These are phyloP conservation scores for Stratiomys singularior DNA, from an alignment of 2,888 invertebrate species.

Conservation along the genomic window DNA sequence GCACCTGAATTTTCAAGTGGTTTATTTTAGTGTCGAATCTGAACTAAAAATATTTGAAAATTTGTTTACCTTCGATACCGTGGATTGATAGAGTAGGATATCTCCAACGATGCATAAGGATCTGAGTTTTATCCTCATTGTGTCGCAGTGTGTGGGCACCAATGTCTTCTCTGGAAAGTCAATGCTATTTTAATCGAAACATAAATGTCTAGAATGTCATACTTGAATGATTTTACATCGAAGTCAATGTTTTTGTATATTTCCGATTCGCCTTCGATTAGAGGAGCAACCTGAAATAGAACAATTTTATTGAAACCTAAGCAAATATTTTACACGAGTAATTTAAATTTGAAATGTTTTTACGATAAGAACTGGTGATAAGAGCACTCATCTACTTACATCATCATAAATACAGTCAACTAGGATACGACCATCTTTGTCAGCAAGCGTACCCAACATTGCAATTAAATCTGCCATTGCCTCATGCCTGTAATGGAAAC, in stretches of 20 bases:
- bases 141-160: conserved; percentile 77
- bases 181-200: neutral
- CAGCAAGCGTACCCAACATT: conserved; percentile 84
- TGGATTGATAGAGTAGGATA: conserved; percentile 93
- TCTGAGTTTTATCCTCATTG: conserved; percentile 80
- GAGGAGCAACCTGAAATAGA: conserved; percentile 70
- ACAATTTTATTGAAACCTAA: neutral
- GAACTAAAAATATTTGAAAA: neutral
- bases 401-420: conserved; percentile 85
- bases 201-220: conserved; percentile 49
- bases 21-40: conserved; percentile 3
- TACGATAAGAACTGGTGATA: neutral
- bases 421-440: conserved; percentile 86
- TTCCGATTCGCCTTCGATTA: conserved; percentile 73
- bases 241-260: conserved; percentile 86
- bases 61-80: conserved; percentile 81
- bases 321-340: neutral
- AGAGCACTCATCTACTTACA: conserved; percentile 66
- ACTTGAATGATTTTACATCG: conserved; percentile 81
- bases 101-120: conserved; percentile 96
- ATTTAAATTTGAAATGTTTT: too few species aligned
- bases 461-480: conserved; percentile 92
- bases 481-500: conserved; percentile 70
- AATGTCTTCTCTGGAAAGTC: conserved; percentile 69
- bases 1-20: conserved; percentile 68